Conservation (phyloP, 2,113 vertebrate species). For the Oncorhynchus tshawytscha region DNA sequence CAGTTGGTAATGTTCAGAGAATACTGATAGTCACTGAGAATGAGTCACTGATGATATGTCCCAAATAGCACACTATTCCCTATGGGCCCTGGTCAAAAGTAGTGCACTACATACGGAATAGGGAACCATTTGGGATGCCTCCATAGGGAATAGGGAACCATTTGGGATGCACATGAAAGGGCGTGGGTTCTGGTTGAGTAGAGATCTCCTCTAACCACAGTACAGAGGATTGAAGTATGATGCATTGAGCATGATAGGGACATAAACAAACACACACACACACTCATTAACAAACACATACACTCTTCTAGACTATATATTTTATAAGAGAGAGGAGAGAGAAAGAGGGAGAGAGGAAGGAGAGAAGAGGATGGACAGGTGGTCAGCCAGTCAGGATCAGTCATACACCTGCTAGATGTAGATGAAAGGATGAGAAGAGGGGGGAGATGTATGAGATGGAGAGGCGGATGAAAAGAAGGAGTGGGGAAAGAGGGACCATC, state of each 20-base stretch:
- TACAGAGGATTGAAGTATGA: not conserved
- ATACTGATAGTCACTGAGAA: too few species aligned
- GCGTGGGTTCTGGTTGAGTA: not conserved
- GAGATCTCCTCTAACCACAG: not conserved
- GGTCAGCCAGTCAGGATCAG: conserved; percentile 52
- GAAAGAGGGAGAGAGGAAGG: not conserved
- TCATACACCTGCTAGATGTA: conserved; percentile 57
- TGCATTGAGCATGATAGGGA: conserved; percentile 9
- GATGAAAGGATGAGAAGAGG: conserved; percentile 39
- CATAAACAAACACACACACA: conserved; percentile 3
- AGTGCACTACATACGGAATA: too few species aligned
- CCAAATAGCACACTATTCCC: too few species aligned
- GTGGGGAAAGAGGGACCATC: conserved; percentile 66
- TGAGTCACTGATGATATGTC: too few species aligned
- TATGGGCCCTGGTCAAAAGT: too few species aligned
- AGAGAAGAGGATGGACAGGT: conserved; percentile 38
- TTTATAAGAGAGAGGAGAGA: not conserved
- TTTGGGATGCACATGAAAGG: too few species aligned
- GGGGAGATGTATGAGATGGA: conserved; percentile 20
- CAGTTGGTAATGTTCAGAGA: too few species aligned
- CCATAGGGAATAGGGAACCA: too few species aligned
- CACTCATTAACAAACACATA: not conserved
- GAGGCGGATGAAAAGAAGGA: conserved; percentile 58
- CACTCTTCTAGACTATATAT: too few species aligned
- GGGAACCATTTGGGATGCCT: too few species aligned